Percentiles rank a stretch among this genome's conserved stretches.
Conservation (phyloP, 1,140 invertebrate genomes). For the Leptonema lineaticorne region DNA sequence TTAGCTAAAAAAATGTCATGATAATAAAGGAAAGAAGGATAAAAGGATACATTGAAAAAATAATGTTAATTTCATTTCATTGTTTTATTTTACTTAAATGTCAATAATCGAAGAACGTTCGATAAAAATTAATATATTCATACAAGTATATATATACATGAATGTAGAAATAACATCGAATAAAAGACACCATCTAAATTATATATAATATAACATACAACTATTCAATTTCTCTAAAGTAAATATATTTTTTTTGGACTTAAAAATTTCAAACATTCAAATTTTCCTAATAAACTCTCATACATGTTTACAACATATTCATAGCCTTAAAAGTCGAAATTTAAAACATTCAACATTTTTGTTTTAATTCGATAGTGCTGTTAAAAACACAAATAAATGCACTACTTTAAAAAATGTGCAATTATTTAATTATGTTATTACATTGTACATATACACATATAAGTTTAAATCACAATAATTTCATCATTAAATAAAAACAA, state of each 20-base stretch:
- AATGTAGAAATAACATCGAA: conserved; percentile 42
- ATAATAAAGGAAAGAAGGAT: background rate
- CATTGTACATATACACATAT: background rate
- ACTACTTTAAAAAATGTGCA: conserved; percentile 6
- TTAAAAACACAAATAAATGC: background rate
- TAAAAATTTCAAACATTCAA: background rate
- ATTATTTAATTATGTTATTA: background rate
- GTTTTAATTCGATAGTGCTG: background rate
- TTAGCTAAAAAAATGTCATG: too few species aligned
- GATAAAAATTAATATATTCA: conserved; percentile 30
- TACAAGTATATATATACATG: conserved; percentile 30
- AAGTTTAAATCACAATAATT: too few species aligned
- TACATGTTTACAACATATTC: background rate
- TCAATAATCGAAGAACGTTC: conserved; percentile 38
- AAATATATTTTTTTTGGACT: conserved; percentile 1
- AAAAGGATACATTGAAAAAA: conserved; percentile 22
- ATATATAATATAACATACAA: background rate
- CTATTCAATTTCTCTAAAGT: too few species aligned
- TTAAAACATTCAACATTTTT: background rate
- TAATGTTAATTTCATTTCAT: conserved; percentile 26
- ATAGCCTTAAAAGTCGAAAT: background rate
- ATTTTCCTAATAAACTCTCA: background rate
- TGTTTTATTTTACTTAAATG: conserved; percentile 34
- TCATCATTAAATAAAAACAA: too few species aligned
- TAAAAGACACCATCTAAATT: conserved; percentile 37